phyloP scores from a whole-genome alignment of 1,140 invertebrate species.

The Diachasmimorpha longicaudata region DNA sequence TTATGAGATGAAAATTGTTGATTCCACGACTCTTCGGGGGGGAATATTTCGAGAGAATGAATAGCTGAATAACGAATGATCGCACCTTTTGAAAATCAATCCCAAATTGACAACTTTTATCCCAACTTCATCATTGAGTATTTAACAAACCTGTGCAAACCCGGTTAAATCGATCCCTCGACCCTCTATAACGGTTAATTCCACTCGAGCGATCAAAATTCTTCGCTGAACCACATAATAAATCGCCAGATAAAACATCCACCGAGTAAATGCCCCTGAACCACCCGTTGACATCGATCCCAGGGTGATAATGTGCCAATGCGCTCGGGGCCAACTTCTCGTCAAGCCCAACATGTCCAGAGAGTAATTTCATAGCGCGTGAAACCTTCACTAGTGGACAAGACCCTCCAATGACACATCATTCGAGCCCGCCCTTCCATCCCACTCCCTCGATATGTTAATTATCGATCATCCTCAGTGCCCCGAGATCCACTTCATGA shows the following conservation, averaged over 20 bases:
- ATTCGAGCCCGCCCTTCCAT: background rate
- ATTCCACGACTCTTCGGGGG: background rate
- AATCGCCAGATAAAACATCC: background rate
- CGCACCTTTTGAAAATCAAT: too few species aligned
- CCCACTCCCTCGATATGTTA: background rate
- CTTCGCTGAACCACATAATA: background rate
- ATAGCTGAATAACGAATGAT: too few species aligned
- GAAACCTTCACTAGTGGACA: background rate
- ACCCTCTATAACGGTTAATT: background rate
- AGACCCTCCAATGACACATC: background rate
- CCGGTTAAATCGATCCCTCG: background rate
- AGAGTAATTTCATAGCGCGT: slow-evolving; percentile 2
- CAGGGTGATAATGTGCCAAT: background rate
- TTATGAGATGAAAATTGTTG: background rate
- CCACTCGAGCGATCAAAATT: background rate
- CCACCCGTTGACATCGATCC: background rate
- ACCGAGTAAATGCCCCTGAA: background rate
- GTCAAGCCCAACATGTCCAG: background rate
- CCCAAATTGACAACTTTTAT: too few species aligned
- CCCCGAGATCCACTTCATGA: background rate
- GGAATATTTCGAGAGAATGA: too few species aligned
- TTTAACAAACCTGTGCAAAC: background rate
- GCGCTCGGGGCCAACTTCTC: background rate
- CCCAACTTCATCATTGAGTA: too few species aligned
- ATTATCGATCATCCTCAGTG: slow-evolving; percentile 17